Base-by-base conservation (phyloP, 2,888 invertebrate species). In the Euzetes globulus region DNA sequence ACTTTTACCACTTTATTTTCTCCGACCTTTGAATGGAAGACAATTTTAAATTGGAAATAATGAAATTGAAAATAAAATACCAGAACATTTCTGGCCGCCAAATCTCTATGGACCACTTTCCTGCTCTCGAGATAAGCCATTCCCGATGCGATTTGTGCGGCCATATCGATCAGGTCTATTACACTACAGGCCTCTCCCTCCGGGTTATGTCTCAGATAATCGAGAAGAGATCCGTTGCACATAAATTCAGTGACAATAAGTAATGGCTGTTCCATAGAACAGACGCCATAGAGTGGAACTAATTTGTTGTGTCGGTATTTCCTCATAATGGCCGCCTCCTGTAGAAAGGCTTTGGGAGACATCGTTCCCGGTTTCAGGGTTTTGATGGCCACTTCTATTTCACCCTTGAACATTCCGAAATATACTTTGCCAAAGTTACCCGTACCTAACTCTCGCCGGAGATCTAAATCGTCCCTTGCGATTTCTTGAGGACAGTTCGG, bases 341-440 rank as follows among this genome's bases (percentile, higher is more conserved):
- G 91, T 1, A 98, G 87, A 86, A 99, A 99, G 1, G 96, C 96
- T 80, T 91, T 90, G 9, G 93, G 91, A 33, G 94, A 94, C 97
- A 98, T 99, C 13, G 96, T 91, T 77, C 97, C 97, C 80, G 92
- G 91, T 79, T 95, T 88, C 60, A 98, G 84, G 0, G 95, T 97
- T 84, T 99, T 99, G 29, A 98, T 93, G 63, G 98, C 98, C 74
- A 98, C 98, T 85, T 96, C 95, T 79, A 91, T 94, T 80, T 90
- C 91, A 81, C 92, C 91, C 81, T 83, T 80, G 94, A 95, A 97
- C 82, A 94, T 79, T 81, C 94, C 95, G 81, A 92, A 93, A 86
- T 90, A 95, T 3, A 96, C 96, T 84, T 97, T 95, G 3, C 97
- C 97, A 82, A 97, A 97, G 85, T 96, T 94, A n/a, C 97, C 97